Conservation (phyloP, 2,113 vertebrate species). For the Myanophis thanlyinensis region DNA sequence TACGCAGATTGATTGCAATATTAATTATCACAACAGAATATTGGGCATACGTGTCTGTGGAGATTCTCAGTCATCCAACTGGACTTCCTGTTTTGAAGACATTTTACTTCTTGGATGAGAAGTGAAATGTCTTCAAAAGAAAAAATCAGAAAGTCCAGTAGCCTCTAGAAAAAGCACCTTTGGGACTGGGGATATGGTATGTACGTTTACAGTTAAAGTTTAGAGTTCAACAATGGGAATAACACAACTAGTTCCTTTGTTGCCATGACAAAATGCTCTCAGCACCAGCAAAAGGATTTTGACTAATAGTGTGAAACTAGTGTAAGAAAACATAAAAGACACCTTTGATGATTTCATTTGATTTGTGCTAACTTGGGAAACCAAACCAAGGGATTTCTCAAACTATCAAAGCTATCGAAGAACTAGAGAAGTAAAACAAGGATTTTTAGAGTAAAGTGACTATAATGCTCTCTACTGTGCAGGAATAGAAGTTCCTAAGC, state of each 20-base stretch:
- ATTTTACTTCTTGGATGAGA: too few species aligned
- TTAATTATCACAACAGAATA: not conserved
- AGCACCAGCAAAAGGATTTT: constrained; percentile 60
- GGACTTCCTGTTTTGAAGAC: too few species aligned
- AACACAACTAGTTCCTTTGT: constrained; percentile 54
- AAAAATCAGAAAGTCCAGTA: too few species aligned
- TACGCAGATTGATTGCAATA: constrained; percentile 55
- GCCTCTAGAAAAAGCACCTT: too few species aligned
- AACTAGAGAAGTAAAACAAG: constrained; percentile 48
- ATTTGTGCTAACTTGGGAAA: constrained; percentile 72
- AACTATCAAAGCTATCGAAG: constrained; percentile 33
- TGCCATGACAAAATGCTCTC: constrained; percentile 67
- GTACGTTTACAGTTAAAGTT: too few species aligned
- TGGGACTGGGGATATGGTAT: too few species aligned
- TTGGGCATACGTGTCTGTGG: not conserved
- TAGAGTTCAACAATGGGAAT: constrained; percentile 63
- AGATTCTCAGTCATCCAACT: too few species aligned
- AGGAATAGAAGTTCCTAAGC: too few species aligned
- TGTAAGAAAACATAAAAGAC: constrained; percentile 84
- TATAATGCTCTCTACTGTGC: too few species aligned
- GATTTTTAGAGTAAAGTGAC: not conserved
- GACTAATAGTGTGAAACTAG: constrained; percentile 66
- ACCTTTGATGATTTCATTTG: constrained; percentile 66
- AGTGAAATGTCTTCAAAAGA: too few species aligned
- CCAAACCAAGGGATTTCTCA: constrained; percentile 57